Conservation (phyloP, 2,797 vertebrate genomes). For the Mormyrus hasselquistii region DNA sequence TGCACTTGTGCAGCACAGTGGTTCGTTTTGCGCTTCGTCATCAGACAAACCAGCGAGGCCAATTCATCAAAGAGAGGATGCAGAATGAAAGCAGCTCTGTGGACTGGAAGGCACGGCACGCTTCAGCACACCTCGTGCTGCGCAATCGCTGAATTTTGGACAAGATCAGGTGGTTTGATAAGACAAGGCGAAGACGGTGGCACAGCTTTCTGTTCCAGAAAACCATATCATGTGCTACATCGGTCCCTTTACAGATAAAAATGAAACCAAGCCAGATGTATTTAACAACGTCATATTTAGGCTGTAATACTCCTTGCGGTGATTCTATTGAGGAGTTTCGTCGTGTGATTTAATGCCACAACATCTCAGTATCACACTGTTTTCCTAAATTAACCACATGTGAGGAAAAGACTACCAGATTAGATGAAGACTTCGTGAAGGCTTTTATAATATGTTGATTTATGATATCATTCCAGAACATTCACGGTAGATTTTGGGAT, state of each 20-base stretch:
- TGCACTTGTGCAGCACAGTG: background rate
- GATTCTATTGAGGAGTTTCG: background rate
- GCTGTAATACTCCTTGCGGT: background rate
- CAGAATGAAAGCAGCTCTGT: background rate
- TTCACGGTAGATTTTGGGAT: background rate
- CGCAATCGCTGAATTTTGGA: background rate
- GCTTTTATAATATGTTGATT: background rate
- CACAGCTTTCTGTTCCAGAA: background rate
- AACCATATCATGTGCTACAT: background rate
- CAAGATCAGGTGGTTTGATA: background rate
- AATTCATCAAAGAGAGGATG: background rate
- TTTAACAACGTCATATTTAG: background rate
- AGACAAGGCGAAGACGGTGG: background rate
- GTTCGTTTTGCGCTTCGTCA: background rate
- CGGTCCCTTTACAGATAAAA: background rate
- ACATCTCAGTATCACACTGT: background rate
- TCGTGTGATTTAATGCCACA: background rate
- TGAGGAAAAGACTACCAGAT: background rate
- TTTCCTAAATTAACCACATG: background rate
- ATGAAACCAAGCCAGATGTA: background rate
- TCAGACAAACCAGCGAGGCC: background rate
- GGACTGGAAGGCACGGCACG: too few relatives aligned
- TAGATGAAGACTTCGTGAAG: background rate
- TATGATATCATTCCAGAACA: background rate
- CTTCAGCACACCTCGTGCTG: background rate